These are phyloP conservation scores for Zonotrichia leucophrys DNA, from an alignment of 2,113 vertebrate genomes.

Conservation along the genomic window DNA sequence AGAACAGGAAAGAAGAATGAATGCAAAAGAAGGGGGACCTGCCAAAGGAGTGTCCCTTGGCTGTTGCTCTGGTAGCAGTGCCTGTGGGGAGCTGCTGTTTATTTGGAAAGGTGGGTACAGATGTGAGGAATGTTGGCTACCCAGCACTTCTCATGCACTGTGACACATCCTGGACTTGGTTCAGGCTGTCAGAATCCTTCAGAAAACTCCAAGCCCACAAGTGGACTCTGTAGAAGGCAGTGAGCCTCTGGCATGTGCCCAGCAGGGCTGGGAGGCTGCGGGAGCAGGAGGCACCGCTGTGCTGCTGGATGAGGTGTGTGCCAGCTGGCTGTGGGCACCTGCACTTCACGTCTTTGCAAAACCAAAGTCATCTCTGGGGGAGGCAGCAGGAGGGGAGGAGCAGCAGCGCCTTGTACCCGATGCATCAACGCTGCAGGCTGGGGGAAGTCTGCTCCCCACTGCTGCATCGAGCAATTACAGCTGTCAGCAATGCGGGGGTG, in stretches of 20 bases:
- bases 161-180: not conserved
- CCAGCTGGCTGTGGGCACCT: not conserved
- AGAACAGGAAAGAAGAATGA: not conserved
- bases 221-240: not conserved
- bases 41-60: not conserved
- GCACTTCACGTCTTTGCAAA: not conserved
- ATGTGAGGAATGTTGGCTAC: not conserved
- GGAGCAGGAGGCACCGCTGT: not conserved
- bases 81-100: not conserved
- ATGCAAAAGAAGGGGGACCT: not conserved
- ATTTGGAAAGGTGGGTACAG: not conserved
- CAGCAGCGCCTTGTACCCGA: not conserved
- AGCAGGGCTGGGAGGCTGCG: fast-evolving
- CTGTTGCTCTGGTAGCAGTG: not conserved
- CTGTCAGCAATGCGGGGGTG: fast-evolving
- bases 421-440: not conserved
- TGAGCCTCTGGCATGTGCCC: too few species aligned
- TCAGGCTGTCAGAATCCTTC: not conserved
- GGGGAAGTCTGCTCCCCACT: not conserved
- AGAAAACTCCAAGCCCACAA: not conserved
- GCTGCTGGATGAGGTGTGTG: not conserved
- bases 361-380: not conserved
- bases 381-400: not conserved
- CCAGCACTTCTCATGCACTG: not conserved
- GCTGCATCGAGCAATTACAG: not conserved